These are phyloP conservation scores for Formica exsecta DNA, from an alignment of 1,140 invertebrate genomes.

Conservation along the genomic window DNA sequence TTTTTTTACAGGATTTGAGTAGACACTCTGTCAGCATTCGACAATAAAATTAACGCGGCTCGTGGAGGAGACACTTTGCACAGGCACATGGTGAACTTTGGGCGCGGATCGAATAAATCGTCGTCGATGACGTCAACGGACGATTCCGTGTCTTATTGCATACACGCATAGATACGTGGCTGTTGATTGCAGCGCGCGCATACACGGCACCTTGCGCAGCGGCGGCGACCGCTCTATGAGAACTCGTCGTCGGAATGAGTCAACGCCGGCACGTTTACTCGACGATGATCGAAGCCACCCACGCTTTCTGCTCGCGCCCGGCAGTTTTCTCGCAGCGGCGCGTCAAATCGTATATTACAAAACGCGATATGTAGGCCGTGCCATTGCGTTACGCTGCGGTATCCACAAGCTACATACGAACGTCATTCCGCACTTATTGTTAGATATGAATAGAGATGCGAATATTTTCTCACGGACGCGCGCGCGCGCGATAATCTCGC, in stretches of 20 bases:
- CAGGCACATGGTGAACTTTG: constrained; percentile 48
- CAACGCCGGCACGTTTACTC: constrained; percentile 64
- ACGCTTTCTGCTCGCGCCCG: constrained; percentile 44
- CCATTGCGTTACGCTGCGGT: neutral
- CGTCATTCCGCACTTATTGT: neutral
- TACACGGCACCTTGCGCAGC: constrained; percentile 71
- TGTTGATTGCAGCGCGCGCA: constrained; percentile 64
- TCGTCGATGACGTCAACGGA: constrained; percentile 72
- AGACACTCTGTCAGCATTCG: too few relatives aligned
- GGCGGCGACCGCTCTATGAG: constrained; percentile 32
- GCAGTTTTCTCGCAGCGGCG: constrained; percentile 16
- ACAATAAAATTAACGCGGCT: neutral
- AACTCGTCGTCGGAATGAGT: constrained; percentile 62
- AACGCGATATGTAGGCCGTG: constrained; percentile 59
- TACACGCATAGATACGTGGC: constrained; percentile 54
- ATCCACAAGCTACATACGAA: constrained; percentile 15
- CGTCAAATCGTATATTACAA: constrained; percentile 61
- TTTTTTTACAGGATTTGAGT: too few relatives aligned
- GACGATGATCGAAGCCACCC: constrained; percentile 65
- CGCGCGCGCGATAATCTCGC: constrained; percentile 26
- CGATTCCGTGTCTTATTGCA: constrained; percentile 66
- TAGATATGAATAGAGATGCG: constrained; percentile 10
- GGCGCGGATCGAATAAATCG: constrained; percentile 71
- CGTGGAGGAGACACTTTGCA: neutral
- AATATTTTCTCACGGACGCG: constrained; percentile 24